Conservation (phyloP, 2,797 vertebrate genomes). For the Pseudochromis fuscus region DNA sequence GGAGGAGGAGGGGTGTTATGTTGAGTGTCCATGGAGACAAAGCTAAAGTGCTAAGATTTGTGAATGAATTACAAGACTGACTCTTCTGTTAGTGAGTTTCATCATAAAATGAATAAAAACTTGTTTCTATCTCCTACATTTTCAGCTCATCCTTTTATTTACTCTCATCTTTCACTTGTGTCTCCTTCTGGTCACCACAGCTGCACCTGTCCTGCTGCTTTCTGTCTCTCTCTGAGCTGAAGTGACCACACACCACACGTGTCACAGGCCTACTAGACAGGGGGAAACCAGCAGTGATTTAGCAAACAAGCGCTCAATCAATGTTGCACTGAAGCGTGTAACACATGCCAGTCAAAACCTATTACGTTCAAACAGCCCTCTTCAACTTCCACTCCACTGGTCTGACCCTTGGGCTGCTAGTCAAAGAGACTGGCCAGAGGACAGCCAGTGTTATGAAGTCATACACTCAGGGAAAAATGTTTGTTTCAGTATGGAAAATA, state of each 20-base stretch:
- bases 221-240: conserved; percentile 58
- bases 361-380: conserved; percentile 92
- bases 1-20: conserved; percentile 68
- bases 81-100: conserved; percentile 31
- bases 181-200: conserved; percentile 27
- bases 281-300: conserved; percentile 92
- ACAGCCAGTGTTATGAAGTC: conserved; percentile 70
- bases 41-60: conserved; percentile 67
- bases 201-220: conserved; percentile 30
- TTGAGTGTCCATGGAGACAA: conserved; percentile 71
- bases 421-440: conserved; percentile 85
- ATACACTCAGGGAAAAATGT: conserved; percentile 23
- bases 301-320: conserved; percentile 95
- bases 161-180: conserved; percentile 38
- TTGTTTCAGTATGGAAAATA: not conserved
- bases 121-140: conserved; percentile 10
- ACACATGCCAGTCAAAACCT: conserved; percentile 96
- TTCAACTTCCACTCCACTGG: conserved; percentile 91
- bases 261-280: conserved; percentile 88
- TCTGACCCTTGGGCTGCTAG: conserved; percentile 87
- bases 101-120: conserved; percentile 18
- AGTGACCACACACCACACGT: conserved; percentile 86
- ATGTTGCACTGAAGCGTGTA: conserved; percentile 91
- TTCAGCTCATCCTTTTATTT: not conserved
- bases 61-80: conserved; percentile 55